A percentile compares a stretch with the other conserved stretches of the same genome.
phyloP scores from a whole-genome alignment of 2,888 invertebrate genomes.

The Syritta pipiens region DNA sequence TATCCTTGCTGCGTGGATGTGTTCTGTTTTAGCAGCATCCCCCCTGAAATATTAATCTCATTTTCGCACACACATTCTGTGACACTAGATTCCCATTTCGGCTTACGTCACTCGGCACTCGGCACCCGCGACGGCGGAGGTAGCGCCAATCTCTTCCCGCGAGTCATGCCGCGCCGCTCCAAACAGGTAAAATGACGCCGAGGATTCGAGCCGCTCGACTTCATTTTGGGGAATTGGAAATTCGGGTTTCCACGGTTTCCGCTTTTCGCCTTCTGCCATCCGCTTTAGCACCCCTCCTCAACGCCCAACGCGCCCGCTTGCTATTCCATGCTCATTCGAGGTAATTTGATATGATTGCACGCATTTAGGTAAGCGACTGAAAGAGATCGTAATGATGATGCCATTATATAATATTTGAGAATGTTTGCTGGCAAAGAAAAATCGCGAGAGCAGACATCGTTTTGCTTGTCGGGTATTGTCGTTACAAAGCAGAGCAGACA shows the following conservation, averaged over 20 bases:
- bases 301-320: conserved; percentile 6
- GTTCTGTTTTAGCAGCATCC: conserved; percentile 8
- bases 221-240: background rate
- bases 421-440: conserved; percentile 12
- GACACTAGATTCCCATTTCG: conserved; percentile 31
- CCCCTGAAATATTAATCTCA: conserved; percentile 55
- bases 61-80: conserved; percentile 3
- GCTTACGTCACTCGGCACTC: conserved; percentile 3
- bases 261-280: no score
- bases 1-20: background rate
- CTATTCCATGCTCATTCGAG: conserved; percentile 37
- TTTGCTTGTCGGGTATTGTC: no score
- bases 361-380: conserved; percentile 64
- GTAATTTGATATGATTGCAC: conserved; percentile 66
- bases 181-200: no score
- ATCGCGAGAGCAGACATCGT: conserved; percentile 16
- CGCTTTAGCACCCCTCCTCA: background rate
- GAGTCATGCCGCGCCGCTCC: no score
- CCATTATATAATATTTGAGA: conserved; percentile 53
- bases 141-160: no score
- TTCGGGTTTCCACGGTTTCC: conserved; percentile 2
- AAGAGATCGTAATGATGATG: conserved; percentile 64
- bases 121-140: background rate
- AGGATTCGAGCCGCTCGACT: background rate
- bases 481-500: no score